These are phyloP conservation scores for Gobio occitaniae DNA, from an alignment of 2,797 vertebrate genomes.

Conservation along the genomic window DNA sequence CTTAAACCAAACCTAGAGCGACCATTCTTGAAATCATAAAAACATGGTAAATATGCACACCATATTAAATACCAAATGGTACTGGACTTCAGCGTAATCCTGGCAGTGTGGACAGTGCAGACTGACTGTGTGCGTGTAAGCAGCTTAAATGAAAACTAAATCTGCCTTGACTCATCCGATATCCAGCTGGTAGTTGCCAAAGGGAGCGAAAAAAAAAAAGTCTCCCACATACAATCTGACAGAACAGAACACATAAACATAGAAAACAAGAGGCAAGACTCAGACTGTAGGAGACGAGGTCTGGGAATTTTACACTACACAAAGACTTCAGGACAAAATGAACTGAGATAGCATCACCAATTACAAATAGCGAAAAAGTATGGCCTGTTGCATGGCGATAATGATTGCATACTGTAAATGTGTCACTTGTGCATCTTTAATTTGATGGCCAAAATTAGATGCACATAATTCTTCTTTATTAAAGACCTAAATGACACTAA, in stretches of 20 bases:
- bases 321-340: not conserved
- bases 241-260: conserved; percentile 42
- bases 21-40: not conserved
- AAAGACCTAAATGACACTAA: not conserved
- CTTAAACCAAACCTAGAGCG: not conserved
- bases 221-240: conserved; percentile 56
- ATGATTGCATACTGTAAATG: not conserved
- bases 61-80: conserved; percentile 41
- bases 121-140: conserved; percentile 60
- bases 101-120: conserved; percentile 2
- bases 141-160: conserved; percentile 72
- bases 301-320: conserved; percentile 16
- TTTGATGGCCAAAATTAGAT: not conserved
- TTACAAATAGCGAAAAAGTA: not conserved
- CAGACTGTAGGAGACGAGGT: conserved; percentile 21
- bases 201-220: conserved; percentile 34
- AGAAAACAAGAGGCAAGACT: conserved; percentile 41
- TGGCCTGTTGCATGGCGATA: not conserved
- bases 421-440: not conserved
- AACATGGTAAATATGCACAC: conserved; percentile 9
- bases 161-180: conserved; percentile 72
- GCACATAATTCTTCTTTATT: not conserved
- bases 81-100: conserved; percentile 41
- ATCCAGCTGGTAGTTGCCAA: conserved; percentile 63
- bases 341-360: not conserved